phyloP scores from a whole-genome alignment of 2,888 invertebrate species.

The Trichopoda pennipes region DNA sequence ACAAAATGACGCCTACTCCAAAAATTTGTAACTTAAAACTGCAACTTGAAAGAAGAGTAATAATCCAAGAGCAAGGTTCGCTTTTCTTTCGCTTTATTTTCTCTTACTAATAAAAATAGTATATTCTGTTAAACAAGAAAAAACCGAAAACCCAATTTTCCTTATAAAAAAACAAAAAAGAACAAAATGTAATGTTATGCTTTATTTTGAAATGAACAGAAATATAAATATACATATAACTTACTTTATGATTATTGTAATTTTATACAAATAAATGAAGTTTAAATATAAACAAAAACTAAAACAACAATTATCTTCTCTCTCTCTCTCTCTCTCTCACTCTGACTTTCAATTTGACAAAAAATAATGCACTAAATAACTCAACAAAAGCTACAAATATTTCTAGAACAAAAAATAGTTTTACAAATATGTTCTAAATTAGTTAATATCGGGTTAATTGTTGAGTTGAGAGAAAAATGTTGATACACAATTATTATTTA shows the following conservation, averaged over 20 bases:
- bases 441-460: background rate
- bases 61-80: slow-evolving; percentile 40
- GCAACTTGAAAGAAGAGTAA: slow-evolving; percentile 18
- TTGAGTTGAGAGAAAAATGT: slow-evolving; percentile 13
- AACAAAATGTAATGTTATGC: slow-evolving; percentile 45
- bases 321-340: slow-evolving; percentile 45
- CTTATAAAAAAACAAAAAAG: slow-evolving; percentile 33
- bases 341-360: slow-evolving; percentile 48
- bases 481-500: slow-evolving; percentile 15
- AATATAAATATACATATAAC: slow-evolving; percentile 47
- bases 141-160: slow-evolving; percentile 12
- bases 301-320: background rate
- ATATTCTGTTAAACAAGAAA: slow-evolving; percentile 21
- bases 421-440: slow-evolving; percentile 22
- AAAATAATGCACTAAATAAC: slow-evolving; percentile 21
- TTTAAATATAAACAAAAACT: slow-evolving; percentile 42
- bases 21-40: background rate
- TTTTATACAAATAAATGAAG: slow-evolving; percentile 68
- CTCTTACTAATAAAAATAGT: slow-evolving; percentile 23
- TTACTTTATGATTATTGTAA: slow-evolving; percentile 65
- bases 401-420: background rate
- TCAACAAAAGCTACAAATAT: background rate
- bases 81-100: slow-evolving; percentile 36
- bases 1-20: slow-evolving; percentile 43
- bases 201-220: slow-evolving; percentile 63